A percentile compares a stretch with the other conserved stretches of the same genome.
Conservation (phyloP, 2,113 vertebrate genomes). For the Phyllostomus discolor region DNA sequence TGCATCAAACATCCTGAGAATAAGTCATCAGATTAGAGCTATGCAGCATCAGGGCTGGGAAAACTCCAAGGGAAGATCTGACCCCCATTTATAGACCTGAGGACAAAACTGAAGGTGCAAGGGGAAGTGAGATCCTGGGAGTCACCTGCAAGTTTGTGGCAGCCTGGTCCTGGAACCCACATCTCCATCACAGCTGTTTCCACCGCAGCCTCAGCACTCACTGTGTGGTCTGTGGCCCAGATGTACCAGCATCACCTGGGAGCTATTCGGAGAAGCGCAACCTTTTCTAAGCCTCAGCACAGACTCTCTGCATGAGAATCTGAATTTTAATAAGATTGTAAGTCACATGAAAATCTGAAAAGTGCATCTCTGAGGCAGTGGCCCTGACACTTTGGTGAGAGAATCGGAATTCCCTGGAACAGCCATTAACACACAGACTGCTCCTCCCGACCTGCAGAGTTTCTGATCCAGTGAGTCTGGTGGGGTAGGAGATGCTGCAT, state of each 20-base stretch:
- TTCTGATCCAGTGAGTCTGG: not conserved
- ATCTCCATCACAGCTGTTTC: fast-evolving
- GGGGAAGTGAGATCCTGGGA: not conserved
- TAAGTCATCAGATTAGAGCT: not conserved
- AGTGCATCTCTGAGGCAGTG: not conserved
- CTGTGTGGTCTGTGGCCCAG: too few species aligned
- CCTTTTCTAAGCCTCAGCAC: not conserved
- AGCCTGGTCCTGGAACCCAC: not conserved
- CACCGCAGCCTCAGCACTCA: fast-evolving
- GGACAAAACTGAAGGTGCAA: not conserved
- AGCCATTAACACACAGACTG: fast-evolving
- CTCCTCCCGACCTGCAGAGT: not conserved
- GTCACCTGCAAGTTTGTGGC: not conserved
- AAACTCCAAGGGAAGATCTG: not conserved
- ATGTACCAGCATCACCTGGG: fast-evolving
- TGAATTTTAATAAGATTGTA: not conserved
- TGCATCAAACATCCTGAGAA: not conserved
- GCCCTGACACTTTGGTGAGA: fast-evolving
- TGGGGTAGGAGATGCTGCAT: not conserved
- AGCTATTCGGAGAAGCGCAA: not conserved
- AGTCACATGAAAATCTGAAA: not conserved
- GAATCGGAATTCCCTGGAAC: not conserved
- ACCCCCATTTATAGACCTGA: not conserved
- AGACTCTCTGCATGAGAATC: not conserved
- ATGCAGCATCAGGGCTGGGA: not conserved